phyloP scores from a whole-genome alignment of 2,888 invertebrate genomes.

The Caenorhabditis imperialis region DNA sequence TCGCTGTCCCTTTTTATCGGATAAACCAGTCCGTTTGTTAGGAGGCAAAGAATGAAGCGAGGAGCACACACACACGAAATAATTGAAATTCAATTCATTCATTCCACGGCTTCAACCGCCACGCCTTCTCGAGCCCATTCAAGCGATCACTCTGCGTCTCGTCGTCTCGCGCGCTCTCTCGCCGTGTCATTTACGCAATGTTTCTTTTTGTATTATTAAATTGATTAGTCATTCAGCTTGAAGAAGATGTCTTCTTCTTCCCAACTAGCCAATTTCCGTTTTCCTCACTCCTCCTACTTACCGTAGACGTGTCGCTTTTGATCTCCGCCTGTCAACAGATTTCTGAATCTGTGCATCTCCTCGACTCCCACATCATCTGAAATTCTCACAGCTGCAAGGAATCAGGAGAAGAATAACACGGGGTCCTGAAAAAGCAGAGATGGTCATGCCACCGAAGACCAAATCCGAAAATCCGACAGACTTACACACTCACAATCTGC shows the following conservation, averaged over 20 bases:
- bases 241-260: slow-evolving; percentile 23
- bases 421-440: no score
- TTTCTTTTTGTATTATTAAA: slow-evolving; percentile 53
- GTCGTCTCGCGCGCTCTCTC: slow-evolving; percentile 7
- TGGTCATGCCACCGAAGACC: no score
- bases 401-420: not conserved
- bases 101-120: slow-evolving; percentile 1
- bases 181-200: slow-evolving; percentile 48
- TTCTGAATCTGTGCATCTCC: slow-evolving; percentile 7
- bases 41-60: slow-evolving; percentile 10
- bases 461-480: no score
- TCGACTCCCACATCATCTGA: not conserved
- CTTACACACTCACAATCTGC: no score
- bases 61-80: slow-evolving; percentile 18
- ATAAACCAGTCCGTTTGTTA: slow-evolving; percentile 40
- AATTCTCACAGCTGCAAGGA: not conserved
- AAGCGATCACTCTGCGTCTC: slow-evolving; percentile 38
- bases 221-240: slow-evolving; percentile 51
- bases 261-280: no score
- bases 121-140: slow-evolving; percentile 30
- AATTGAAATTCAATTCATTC: slow-evolving; percentile 53
- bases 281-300: not conserved
- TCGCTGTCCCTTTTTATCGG: slow-evolving; percentile 12
- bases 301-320: not conserved
- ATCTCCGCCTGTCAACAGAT: not conserved